phyloP scores from a whole-genome alignment of 2,113 vertebrate genomes.

The Phalacrocorax aristotelis region DNA sequence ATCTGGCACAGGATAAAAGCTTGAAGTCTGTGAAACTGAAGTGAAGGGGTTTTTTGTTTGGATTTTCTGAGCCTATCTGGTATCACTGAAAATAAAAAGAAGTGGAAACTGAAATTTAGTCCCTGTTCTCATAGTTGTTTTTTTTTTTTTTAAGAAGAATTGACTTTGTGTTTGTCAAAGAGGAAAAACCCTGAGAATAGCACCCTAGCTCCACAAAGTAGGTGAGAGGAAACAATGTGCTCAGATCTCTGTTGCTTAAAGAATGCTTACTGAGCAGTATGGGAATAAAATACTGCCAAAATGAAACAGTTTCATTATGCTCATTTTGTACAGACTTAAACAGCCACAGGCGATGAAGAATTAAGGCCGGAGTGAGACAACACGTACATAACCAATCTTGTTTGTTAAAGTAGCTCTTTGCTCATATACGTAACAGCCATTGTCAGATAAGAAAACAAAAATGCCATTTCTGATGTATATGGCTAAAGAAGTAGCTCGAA shows the following conservation, averaged over 20 bases:
- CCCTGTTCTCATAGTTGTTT: background rate
- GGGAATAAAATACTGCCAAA: background rate
- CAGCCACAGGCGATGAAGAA: background rate
- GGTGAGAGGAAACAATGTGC: background rate
- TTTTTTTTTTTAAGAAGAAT: background rate
- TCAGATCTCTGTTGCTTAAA: background rate
- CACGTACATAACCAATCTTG: background rate
- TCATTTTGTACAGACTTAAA: background rate
- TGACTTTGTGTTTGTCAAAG: background rate
- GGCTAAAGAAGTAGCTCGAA: background rate
- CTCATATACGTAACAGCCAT: background rate
- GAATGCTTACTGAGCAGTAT: background rate
- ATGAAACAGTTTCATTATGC: background rate
- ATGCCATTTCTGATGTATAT: background rate
- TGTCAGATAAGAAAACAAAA: background rate
- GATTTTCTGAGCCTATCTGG: background rate
- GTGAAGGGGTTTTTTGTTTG: background rate
- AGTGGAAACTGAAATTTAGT: background rate
- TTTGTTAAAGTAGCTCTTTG: background rate
- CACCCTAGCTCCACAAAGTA: background rate
- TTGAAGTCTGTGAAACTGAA: background rate
- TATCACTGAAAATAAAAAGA: background rate
- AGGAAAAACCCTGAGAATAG: background rate
- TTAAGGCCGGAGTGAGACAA: background rate
- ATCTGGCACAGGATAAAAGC: background rate